Conservation (phyloP, 2,113 vertebrate species). For the Canis aureus region DNA sequence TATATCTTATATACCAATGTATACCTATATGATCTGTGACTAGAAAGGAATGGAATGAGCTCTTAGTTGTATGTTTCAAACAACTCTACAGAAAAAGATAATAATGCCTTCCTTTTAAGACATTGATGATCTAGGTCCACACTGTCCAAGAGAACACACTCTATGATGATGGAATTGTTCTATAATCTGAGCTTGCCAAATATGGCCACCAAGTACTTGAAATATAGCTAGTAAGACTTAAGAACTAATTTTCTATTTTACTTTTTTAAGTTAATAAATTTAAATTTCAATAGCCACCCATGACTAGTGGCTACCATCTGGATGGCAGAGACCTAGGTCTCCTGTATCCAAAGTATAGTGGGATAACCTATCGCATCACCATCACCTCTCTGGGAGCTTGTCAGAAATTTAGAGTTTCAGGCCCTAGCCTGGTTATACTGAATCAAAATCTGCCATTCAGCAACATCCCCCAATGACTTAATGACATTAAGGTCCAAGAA, state of each 20-base stretch:
- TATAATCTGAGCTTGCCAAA: neutral
- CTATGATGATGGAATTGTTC: neutral
- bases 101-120: neutral
- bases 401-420: neutral
- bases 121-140: neutral
- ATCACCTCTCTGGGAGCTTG: neutral
- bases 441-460: neutral
- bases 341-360: neutral
- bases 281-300: neutral
- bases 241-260: neutral
- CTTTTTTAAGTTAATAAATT: neutral
- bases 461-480: neutral
- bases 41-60: neutral
- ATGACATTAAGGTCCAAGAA: neutral
- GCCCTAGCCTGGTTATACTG: neutral
- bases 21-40: neutral
- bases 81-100: neutral
- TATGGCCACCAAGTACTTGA: neutral
- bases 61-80: neutral
- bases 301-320: neutral
- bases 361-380: neutral
- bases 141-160: neutral
- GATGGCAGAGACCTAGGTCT: neutral
- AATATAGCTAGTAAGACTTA: neutral
- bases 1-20: neutral